Percentiles rank a stretch among this genome's conserved stretches.
Conservation (phyloP, 2,797 vertebrate genomes). For the Lutjanus campechanus region DNA sequence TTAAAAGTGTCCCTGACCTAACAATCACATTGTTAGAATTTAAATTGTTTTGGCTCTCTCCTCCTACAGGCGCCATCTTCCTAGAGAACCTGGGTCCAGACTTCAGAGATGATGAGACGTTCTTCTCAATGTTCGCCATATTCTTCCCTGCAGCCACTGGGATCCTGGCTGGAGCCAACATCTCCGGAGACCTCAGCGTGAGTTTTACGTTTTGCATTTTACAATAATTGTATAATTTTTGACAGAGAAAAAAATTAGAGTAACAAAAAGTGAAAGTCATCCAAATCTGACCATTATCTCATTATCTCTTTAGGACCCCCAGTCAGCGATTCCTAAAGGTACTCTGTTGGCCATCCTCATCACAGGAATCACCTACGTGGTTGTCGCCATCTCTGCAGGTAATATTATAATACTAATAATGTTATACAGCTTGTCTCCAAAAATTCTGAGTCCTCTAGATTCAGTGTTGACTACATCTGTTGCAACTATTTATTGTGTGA, state of each 20-base stretch:
- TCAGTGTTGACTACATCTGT: background rate
- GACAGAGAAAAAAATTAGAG: background rate
- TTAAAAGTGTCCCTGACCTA: background rate
- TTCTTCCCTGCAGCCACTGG: conserved; percentile 98
- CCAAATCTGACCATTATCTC: background rate
- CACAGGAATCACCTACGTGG: conserved; percentile 93
- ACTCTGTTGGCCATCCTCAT: conserved; percentile 96
- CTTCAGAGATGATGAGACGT: conserved; percentile 91
- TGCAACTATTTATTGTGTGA: background rate
- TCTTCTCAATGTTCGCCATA: conserved; percentile 97
- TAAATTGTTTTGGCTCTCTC: background rate
- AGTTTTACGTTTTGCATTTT: conserved; percentile 51
- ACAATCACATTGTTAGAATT: background rate
- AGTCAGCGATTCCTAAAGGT: conserved; percentile 97
- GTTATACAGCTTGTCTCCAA: background rate
- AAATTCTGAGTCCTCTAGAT: background rate
- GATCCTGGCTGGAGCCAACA: conserved; percentile 97
- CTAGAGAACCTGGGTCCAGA: conserved; percentile 95
- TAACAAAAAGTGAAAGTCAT: too few species aligned
- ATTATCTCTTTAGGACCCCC: conserved; percentile 89
- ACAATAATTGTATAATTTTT: background rate
- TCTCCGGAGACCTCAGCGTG: conserved; percentile 96
- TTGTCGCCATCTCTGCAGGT: conserved; percentile 93
- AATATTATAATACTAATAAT: conserved; percentile 10
- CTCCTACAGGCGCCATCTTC: conserved; percentile 89